Evolutionary conservation across 2,888 invertebrate genomes (phyloP).

Genomic region (Drosophila yooni): DNA sequence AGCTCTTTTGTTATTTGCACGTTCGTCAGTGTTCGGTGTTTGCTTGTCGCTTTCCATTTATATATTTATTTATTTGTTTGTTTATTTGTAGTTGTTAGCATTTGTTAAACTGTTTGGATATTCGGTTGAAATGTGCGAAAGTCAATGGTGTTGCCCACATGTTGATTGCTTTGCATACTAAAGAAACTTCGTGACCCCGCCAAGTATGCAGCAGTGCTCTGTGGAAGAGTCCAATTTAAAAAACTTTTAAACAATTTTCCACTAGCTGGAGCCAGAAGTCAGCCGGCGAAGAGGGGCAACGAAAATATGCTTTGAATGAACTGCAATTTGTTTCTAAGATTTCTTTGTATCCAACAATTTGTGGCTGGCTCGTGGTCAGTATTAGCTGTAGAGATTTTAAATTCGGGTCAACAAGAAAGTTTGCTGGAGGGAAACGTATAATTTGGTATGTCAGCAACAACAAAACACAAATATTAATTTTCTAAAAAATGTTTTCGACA

Average conservation of each 20-base stretch:
- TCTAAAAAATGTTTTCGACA: not conserved
- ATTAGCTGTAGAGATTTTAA: not conserved
- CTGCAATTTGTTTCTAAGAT: conserved; percentile 26
- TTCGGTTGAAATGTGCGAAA: conserved; percentile 64
- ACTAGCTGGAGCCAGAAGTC: not conserved
- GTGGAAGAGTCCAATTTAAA: not conserved
- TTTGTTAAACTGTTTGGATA: conserved; percentile 73
- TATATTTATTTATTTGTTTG: conserved; percentile 53
- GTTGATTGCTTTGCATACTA: conserved; percentile 56
- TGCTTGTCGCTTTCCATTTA: conserved; percentile 36
- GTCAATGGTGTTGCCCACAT: conserved; percentile 33
- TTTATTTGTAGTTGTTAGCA: conserved; percentile 66
- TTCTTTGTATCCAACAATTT: conserved; percentile 24
- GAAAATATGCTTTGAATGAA: conserved; percentile 9
- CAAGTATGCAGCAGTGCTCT: conserved; percentile 26
- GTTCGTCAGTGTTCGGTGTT: conserved; percentile 12
- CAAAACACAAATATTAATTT: not conserved
- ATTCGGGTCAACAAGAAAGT: not conserved
- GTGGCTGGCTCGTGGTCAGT: conserved; percentile 13
- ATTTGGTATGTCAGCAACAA: not conserved
- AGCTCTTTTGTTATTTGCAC: conserved; percentile 54
- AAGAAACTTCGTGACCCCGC: not conserved
- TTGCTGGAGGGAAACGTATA: not conserved
- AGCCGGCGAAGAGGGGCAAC: not conserved
- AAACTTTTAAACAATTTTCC: not conserved